Evolutionary conservation across 2,888 invertebrate species (phyloP).

Genomic region (Junonia oenone): DNA sequence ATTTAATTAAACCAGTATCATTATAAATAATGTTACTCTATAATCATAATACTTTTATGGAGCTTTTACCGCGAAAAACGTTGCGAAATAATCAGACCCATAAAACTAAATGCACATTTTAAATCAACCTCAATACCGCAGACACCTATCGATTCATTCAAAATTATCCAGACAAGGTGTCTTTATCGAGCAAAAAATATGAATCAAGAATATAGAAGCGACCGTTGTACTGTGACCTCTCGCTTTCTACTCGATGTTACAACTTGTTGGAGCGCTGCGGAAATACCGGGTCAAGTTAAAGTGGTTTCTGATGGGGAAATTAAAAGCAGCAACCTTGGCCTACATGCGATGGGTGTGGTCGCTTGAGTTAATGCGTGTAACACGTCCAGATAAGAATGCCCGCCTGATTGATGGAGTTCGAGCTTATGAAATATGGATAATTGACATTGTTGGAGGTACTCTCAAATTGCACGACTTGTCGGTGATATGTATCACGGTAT

Average conservation of each 20-base stretch:
- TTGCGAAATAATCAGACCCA: neutral
- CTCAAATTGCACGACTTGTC: constrained; percentile 1
- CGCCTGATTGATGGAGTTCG: constrained; percentile 19
- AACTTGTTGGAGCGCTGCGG: constrained; percentile 8
- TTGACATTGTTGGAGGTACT: constrained; percentile 3
- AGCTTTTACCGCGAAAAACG: neutral
- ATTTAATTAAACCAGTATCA: too few relatives aligned
- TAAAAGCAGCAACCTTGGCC: constrained; percentile 58
- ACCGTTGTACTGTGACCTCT: constrained; percentile 10
- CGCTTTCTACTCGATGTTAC: constrained; percentile 18
- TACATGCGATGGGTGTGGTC: constrained; percentile 47
- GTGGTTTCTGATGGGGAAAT: constrained; percentile 35
- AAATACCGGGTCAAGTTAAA: constrained; percentile 23
- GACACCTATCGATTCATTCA: constrained; percentile 2
- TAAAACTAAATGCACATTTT: neutral
- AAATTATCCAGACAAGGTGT: constrained; percentile 17
- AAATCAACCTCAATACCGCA: neutral
- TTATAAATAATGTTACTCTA: too few relatives aligned
- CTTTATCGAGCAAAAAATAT: constrained; percentile 23
- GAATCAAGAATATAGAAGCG: constrained; percentile 18
- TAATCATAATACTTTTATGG: too few relatives aligned
- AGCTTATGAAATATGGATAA: constrained; percentile 21
- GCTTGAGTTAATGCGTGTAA: constrained; percentile 16
- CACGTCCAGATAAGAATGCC: constrained; percentile 26
- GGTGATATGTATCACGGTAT: neutral